Percentiles rank a stretch among this genome's conserved stretches.
phyloP scores from a whole-genome alignment of 2,113 vertebrate genomes.

The Meleagris gallopavo region DNA sequence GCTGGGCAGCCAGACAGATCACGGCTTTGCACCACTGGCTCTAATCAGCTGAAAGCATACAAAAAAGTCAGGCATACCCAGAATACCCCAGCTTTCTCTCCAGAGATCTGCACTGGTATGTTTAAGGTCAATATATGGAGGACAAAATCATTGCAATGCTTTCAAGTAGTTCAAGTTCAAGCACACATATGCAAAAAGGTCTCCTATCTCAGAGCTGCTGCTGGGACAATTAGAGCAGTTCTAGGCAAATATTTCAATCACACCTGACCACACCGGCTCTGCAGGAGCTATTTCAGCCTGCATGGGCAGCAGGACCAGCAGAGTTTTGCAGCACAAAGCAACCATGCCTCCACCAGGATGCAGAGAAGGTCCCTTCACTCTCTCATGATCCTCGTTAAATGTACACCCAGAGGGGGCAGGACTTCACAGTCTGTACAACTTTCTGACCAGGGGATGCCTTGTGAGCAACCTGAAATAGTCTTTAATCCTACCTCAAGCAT shows the following conservation, averaged over 20 bases:
- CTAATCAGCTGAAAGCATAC: neutral
- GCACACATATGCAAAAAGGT: neutral
- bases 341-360: neutral
- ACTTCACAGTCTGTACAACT: neutral
- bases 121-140: neutral
- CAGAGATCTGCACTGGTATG: neutral
- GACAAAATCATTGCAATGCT: neutral
- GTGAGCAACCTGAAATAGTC: neutral
- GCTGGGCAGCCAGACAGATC: neutral
- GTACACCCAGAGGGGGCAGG: neutral
- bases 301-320: accelerated
- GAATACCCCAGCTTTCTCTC: neutral
- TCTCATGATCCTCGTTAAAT: neutral
- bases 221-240: neutral
- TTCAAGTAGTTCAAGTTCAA: neutral
- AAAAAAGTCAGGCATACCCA: accelerated
- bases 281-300: neutral
- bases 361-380: neutral
- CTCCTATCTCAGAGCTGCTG: neutral
- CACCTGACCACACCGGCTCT: neutral
- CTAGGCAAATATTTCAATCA: neutral
- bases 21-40: neutral
- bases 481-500: neutral
- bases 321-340: accelerated
- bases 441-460: neutral